A percentile compares a stretch with the other conserved stretches of the same genome.
These are phyloP conservation scores for Palythoa grandiflora DNA, from an alignment of 92 coral and sea anemone genomes.

Conservation along the genomic window DNA sequence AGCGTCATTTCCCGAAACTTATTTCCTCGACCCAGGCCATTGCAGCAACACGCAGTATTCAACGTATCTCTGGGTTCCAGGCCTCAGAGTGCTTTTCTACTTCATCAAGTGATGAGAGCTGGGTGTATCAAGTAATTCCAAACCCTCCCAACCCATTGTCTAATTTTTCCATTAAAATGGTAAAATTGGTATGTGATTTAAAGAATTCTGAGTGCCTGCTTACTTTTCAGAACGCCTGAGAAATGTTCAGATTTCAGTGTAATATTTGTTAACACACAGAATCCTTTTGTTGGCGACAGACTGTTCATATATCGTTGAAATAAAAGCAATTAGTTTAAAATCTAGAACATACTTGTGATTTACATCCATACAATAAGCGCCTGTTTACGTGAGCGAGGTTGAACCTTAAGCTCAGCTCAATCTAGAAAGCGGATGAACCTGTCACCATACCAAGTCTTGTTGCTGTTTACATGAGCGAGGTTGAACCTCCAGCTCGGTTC, in stretches of 20 bases:
- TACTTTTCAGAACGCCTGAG: neutral
- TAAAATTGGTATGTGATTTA: constrained; percentile 5
- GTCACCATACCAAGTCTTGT: too few relatives aligned
- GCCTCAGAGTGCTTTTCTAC: neutral
- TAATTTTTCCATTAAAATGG: neutral
- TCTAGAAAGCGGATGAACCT: too few relatives aligned
- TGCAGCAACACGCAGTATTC: constrained; percentile 49
- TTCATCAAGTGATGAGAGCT: constrained; percentile 19
- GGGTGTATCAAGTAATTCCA: constrained; percentile 32
- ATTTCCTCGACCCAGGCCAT: constrained; percentile 61
- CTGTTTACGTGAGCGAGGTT: too few relatives aligned
- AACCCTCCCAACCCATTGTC: constrained; percentile 8
- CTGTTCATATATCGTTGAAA: too few relatives aligned
- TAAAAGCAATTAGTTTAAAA: too few relatives aligned
- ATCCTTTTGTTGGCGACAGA: too few relatives aligned
- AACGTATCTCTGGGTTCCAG: constrained; percentile 18
- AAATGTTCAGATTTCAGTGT: too few relatives aligned
- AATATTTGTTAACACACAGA: neutral
- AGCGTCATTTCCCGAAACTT: constrained; percentile 51
- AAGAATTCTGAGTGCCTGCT: neutral
- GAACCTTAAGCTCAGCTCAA: too few relatives aligned
- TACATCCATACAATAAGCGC: too few relatives aligned
- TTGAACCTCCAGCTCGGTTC: too few relatives aligned
- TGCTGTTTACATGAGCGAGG: too few relatives aligned
- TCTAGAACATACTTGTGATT: too few relatives aligned